Evolutionary conservation across 1,140 invertebrate species (phyloP), one percentile per base, ranked within the genome.

Genomic region (Ceratitis capitata): DNA sequence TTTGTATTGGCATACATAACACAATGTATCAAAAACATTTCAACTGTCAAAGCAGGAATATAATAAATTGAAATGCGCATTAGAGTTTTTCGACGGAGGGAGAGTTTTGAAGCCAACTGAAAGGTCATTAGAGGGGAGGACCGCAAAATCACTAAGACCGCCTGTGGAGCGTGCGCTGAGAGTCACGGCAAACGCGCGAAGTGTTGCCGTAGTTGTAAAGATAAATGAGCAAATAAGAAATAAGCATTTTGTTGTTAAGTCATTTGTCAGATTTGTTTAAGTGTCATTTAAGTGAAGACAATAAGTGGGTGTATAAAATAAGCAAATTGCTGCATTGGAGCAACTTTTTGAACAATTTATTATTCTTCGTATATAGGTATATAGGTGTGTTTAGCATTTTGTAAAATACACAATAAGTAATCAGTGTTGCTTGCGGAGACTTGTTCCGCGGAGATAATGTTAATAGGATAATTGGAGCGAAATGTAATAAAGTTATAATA

Each of bases 181-280:
- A n/a, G 39, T 78, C 56, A 6, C 4, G 35, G 5, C 49, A 4
- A n/a, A n/a, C 9, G 35, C 35, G 64, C n/a, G 32, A 26, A 10
- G 69, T 78, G 69, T 78, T 23, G 69, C 69, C 51, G 23, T 23
- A 56, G 23, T 9, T 10, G 35, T 23, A 45, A 78, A 78, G 69
- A 78, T 78, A 45, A 78, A 78, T 78, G 69, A 78, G 39, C 39
- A 45, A 78, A 78, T 47, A 78, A 78, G 69, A 78, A 78, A 78
- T 45, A 78, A 47, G 29, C 69, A 78, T 45, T 45, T 78, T 78
- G 69, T 78, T 45, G 69, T 78, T 78, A 78, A 78, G 69, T 78
- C 39, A 78, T 78, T 78, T 78, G 69, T 78, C 69, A 78, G 69
- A 78, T 78, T 78, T 78, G 69, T 47, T 78, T 78, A 78, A 78